phyloP scores from a whole-genome alignment of 2,113 vertebrate genomes.

The Mastomys coucha region DNA sequence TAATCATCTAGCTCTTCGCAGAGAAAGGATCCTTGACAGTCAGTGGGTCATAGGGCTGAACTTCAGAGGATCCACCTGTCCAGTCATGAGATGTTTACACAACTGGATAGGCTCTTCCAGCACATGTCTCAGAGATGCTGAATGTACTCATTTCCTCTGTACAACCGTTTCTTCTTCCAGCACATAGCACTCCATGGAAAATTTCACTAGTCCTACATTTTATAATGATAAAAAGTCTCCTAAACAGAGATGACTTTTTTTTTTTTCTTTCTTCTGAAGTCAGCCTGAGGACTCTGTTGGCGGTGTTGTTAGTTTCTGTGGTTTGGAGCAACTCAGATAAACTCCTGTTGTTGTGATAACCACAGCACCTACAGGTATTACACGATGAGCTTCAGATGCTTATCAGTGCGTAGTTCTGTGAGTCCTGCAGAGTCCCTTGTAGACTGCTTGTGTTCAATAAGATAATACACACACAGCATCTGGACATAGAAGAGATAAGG shows the following conservation, averaged over 20 bases:
- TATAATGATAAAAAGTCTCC: not conserved
- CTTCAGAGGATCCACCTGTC: not conserved
- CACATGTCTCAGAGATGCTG: not conserved
- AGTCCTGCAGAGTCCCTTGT: not conserved
- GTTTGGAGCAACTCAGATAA: not conserved
- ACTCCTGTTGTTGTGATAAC: not conserved
- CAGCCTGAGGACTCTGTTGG: not conserved
- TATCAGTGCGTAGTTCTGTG: not conserved
- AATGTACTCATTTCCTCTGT: not conserved
- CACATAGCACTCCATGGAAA: not conserved
- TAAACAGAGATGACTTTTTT: not conserved
- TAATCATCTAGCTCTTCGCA: constrained; percentile 1
- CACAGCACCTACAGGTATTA: not conserved
- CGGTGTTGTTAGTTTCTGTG: not conserved
- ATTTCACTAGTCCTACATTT: not conserved
- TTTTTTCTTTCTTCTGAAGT: not conserved
- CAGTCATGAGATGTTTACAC: not conserved
- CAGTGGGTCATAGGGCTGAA: not conserved
- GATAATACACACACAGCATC: not conserved
- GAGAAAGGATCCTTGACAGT: not conserved
- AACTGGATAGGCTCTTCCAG: not conserved
- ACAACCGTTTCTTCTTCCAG: not conserved
- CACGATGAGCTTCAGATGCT: not conserved
- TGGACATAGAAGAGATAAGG: not conserved
- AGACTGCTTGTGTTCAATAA: not conserved